Evolutionary conservation across 2,888 invertebrate genomes (phyloP).

Genomic region (Morpho helenor): DNA sequence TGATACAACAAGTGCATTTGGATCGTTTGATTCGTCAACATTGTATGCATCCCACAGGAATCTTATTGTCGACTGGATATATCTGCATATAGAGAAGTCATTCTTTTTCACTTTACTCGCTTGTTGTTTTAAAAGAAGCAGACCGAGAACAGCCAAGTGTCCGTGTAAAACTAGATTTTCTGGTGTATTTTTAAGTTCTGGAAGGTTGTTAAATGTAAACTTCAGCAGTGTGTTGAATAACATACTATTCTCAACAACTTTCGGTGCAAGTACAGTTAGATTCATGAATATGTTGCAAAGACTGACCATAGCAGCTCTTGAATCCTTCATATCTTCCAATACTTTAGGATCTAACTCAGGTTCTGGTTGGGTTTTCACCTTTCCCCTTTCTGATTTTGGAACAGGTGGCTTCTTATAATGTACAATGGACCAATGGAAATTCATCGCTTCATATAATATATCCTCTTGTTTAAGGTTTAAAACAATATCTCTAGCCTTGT

Average conservation of each 20-base stretch:
- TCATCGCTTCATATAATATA: constrained; percentile 87
- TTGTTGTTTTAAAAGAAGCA: constrained; percentile 90
- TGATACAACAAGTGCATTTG: constrained; percentile 88
- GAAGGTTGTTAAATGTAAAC: constrained; percentile 91
- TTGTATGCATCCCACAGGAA: constrained; percentile 96
- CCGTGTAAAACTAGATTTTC: constrained; percentile 93
- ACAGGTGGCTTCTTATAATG: constrained; percentile 90
- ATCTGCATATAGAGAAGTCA: constrained; percentile 93
- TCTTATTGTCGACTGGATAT: constrained; percentile 92
- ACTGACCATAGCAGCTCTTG: constrained; percentile 91
- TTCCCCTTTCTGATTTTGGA: constrained; percentile 88
- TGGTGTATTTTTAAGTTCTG: constrained; percentile 89
- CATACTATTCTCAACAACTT: constrained; percentile 87
- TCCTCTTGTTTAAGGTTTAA: constrained; percentile 89
- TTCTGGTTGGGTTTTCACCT: constrained; percentile 86
- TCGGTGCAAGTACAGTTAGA: constrained; percentile 91
- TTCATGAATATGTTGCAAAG: constrained; percentile 96
- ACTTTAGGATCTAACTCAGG: constrained; percentile 86
- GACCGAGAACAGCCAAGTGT: constrained; percentile 89
- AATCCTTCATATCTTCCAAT: constrained; percentile 90
- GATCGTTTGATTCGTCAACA: constrained; percentile 92
- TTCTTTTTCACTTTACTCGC: constrained; percentile 91
- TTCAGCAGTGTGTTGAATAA: constrained; percentile 89
- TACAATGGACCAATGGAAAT: constrained; percentile 92
- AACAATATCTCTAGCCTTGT: constrained; percentile 89